Conservation (phyloP, 2,113 vertebrate species). For the Spermophilus dauricus region DNA sequence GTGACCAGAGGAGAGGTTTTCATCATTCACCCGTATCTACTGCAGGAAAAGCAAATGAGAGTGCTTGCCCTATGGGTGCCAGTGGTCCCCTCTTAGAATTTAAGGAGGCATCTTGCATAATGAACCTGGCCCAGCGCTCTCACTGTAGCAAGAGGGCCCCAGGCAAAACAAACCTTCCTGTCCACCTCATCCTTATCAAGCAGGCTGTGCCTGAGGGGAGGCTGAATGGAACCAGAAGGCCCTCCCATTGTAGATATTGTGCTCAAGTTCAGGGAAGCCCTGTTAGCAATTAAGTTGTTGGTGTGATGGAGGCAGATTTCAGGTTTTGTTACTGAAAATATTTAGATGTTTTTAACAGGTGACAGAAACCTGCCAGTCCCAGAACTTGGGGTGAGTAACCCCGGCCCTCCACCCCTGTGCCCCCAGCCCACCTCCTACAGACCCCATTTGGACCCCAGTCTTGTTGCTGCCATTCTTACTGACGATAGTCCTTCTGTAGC, state of each 20-base stretch:
- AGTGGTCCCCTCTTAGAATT: background rate
- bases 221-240: background rate
- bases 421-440: background rate
- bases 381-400: background rate
- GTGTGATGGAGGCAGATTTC: background rate
- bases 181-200: background rate
- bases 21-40: background rate
- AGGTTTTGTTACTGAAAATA: background rate
- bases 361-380: background rate
- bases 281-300: constrained; percentile 10
- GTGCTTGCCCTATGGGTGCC: background rate
- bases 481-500: background rate
- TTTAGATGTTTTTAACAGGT: background rate
- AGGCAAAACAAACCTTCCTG: background rate
- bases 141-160: background rate
- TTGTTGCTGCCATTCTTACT: background rate
- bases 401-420: too few species aligned
- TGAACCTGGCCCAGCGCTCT: background rate
- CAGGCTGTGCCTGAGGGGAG: background rate
- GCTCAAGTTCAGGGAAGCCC: background rate
- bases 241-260: constrained; percentile 44
- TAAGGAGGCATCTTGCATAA: background rate
- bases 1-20: background rate
- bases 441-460: background rate
- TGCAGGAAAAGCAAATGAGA: background rate